Percentiles rank a stretch among this genome's conserved stretches.
phyloP scores from a whole-genome alignment of 2,797 vertebrate genomes.

The Zonotrichia albicollis region DNA sequence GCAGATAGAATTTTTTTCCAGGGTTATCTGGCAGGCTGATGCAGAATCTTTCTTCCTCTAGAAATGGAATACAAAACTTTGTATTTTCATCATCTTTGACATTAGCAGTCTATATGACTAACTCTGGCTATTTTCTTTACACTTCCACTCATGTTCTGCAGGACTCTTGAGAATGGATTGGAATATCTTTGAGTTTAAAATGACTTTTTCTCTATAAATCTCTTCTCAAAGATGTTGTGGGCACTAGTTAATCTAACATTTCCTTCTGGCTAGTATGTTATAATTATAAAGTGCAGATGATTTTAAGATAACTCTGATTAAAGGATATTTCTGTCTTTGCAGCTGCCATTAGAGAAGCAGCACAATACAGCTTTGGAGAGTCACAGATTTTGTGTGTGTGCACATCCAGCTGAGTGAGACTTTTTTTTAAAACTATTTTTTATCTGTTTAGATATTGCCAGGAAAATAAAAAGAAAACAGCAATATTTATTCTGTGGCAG shows the following conservation, averaged over 20 bases:
- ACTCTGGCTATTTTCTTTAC: neutral
- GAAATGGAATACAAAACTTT: neutral
- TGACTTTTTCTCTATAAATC: constrained; percentile 39
- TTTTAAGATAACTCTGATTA: constrained; percentile 50
- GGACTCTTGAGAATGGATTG: constrained; percentile 38
- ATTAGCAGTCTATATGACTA: neutral
- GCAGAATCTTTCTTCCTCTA: neutral
- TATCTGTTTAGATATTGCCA: neutral
- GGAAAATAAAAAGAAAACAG: neutral
- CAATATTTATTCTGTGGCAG: neutral
- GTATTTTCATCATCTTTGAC: neutral
- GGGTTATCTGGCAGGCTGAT: neutral
- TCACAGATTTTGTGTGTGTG: neutral
- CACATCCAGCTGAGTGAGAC: neutral
- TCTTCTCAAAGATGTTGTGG: constrained; percentile 45
- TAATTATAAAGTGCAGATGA: constrained; percentile 48
- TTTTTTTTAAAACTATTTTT: neutral
- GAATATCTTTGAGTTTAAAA: constrained; percentile 41
- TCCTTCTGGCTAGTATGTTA: constrained; percentile 54
- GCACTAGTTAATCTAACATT: constrained; percentile 46
- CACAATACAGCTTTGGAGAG: neutral
- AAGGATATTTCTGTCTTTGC: neutral
- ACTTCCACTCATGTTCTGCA: neutral
- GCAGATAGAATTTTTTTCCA: neutral
- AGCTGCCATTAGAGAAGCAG: neutral